A percentile compares a stretch with the other conserved stretches of the same genome.
Evolutionary conservation across 1,140 invertebrate genomes (phyloP).

Genomic region (Lycorma delicatula): DNA sequence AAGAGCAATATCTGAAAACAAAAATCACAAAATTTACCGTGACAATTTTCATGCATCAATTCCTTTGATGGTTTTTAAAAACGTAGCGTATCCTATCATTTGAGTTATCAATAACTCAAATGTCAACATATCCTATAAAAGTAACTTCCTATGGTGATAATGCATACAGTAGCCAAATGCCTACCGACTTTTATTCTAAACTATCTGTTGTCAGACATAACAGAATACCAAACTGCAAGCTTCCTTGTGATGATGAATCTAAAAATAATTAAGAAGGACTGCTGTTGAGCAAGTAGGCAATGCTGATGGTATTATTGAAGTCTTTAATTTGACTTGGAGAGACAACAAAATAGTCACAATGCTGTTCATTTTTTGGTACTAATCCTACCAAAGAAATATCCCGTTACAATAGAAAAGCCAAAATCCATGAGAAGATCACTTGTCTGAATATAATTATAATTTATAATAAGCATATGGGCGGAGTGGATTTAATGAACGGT

Average conservation of each 20-base stretch:
- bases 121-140: no score
- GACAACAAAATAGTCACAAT: slow-evolving; percentile 10
- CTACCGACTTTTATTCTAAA: no score
- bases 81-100: slow-evolving; percentile 20
- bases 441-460: slow-evolving; percentile 2
- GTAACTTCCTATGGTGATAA: no score
- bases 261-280: slow-evolving; percentile 8
- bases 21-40: slow-evolving; percentile 21
- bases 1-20: slow-evolving; percentile 13
- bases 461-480: slow-evolving; percentile 31
- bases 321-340: slow-evolving; percentile 16
- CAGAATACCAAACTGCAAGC: slow-evolving; percentile 22
- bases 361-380: neutral
- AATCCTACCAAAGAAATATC: neutral
- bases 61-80: slow-evolving; percentile 20
- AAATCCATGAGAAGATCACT: neutral
- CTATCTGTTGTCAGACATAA: slow-evolving; percentile 25
- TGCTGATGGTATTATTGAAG: slow-evolving; percentile 10
- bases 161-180: no score
- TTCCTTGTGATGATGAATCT: slow-evolving; percentile 18
- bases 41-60: slow-evolving; percentile 23
- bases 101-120: no score
- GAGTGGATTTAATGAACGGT: slow-evolving; percentile 32
- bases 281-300: neutral
- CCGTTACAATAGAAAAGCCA: slow-evolving; percentile 7